Evolutionary conservation across 2,888 invertebrate species (phyloP).

Genomic region (Epinotia brunnichana): DNA sequence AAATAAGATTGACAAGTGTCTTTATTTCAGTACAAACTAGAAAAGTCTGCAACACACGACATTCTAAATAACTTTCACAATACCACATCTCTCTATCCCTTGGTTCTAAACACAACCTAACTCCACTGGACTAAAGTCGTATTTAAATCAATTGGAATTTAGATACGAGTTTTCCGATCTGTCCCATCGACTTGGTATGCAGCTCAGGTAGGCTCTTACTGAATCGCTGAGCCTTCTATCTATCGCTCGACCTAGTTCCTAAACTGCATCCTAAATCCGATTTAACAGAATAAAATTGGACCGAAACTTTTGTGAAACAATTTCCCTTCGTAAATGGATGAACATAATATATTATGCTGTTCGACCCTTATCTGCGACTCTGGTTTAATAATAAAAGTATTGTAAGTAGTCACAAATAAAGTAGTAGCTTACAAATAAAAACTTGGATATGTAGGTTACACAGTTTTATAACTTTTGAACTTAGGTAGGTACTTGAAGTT

Average conservation of each 20-base stretch:
- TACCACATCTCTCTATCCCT: background rate
- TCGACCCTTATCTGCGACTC: background rate
- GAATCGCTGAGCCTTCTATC: conserved; percentile 33
- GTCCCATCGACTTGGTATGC: conserved; percentile 23
- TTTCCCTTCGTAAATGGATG: conserved; percentile 13
- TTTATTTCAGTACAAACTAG: background rate
- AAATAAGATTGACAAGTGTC: background rate
- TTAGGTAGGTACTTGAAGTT: too few relatives aligned
- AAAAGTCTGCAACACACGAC: background rate
- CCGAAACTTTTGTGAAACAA: conserved; percentile 24
- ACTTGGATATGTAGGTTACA: too few relatives aligned
- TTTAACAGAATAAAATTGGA: conserved; percentile 35
- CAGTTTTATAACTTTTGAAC: background rate
- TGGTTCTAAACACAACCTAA: conserved; percentile 1
- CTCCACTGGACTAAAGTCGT: background rate
- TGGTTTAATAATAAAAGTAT: background rate
- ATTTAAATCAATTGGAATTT: background rate
- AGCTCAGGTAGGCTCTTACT: conserved; percentile 16
- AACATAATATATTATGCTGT: conserved; percentile 5
- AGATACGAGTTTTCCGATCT: background rate
- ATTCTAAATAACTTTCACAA: background rate
- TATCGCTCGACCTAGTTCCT: conserved; percentile 38
- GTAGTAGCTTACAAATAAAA: background rate
- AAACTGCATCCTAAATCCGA: conserved; percentile 39
- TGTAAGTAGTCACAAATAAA: background rate